phyloP scores from a whole-genome alignment of 2,797 vertebrate genomes.

The Danio choprae region DNA sequence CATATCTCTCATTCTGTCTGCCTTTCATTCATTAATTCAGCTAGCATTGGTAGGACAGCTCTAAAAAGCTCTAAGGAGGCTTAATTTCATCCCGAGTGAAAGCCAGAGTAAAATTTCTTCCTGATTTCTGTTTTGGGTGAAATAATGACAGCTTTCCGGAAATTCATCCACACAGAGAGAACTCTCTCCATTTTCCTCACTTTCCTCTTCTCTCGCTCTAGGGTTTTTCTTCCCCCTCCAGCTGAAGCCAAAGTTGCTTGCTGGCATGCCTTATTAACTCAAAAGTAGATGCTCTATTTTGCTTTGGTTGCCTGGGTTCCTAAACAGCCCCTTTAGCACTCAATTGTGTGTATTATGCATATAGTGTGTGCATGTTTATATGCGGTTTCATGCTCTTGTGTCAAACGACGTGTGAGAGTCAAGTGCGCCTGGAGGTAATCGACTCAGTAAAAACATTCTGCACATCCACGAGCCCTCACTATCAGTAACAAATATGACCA shows the following conservation, averaged over 20 bases:
- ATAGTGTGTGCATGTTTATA: constrained; percentile 30
- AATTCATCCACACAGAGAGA: constrained; percentile 15
- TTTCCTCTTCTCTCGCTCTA: constrained; percentile 25
- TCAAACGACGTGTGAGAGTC: constrained; percentile 33
- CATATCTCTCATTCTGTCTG: no score
- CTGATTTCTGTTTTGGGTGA: not conserved
- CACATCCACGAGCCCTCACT: constrained; percentile 14
- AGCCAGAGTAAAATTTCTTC: not conserved
- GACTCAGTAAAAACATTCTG: constrained; percentile 11
- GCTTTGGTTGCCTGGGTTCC: constrained; percentile 41
- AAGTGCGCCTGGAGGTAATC: constrained; percentile 2
- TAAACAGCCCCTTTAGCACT: constrained; percentile 45
- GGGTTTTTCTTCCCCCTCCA: constrained; percentile 61
- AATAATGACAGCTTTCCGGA: constrained; percentile 19
- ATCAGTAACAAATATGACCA: not conserved
- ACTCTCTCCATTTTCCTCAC: constrained; percentile 18
- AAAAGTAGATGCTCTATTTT: constrained; percentile 58
- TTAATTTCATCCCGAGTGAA: not conserved
- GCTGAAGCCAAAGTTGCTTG: constrained; percentile 54
- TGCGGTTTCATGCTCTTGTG: constrained; percentile 27
- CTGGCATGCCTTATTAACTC: constrained; percentile 68
- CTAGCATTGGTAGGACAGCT: not conserved
- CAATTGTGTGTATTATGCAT: constrained; percentile 41
- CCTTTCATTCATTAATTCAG: no score
- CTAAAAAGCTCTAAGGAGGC: not conserved